Conservation (phyloP, 2,888 invertebrate species). For the Philopedon plagiatum region DNA sequence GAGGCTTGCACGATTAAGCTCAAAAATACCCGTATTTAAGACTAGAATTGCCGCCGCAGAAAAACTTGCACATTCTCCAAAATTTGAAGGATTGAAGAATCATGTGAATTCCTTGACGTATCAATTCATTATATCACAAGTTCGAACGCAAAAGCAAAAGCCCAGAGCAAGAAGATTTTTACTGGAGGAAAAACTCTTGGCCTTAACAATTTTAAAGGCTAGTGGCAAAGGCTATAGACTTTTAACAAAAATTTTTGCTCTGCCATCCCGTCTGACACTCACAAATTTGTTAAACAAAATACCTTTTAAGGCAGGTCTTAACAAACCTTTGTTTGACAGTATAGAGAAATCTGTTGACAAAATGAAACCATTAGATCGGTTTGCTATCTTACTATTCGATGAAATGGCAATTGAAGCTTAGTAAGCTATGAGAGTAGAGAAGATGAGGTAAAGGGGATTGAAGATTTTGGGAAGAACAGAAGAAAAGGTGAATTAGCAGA, state of each 20-base stretch:
- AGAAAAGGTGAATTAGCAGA: neutral
- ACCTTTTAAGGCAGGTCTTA: conserved; percentile 21
- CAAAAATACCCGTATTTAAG: too few species aligned
- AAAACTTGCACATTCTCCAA: too few species aligned
- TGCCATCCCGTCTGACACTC: conserved; percentile 6
- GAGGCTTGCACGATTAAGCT: too few species aligned
- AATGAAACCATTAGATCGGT: neutral
- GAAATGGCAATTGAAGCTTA: conserved; percentile 4
- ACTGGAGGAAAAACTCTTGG: conserved; percentile 6
- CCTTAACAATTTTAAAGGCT: conserved; percentile 8
- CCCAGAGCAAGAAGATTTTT: conserved; percentile 18
- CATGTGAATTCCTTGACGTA: conserved; percentile 7
- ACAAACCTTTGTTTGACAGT: conserved; percentile 10
- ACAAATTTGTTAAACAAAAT: conserved; percentile 6
- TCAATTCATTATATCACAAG: conserved; percentile 21
- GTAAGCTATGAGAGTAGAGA: neutral
- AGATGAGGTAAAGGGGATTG: neutral
- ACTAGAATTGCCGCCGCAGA: too few species aligned
- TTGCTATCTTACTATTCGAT: conserved; percentile 15
- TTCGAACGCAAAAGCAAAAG: neutral
- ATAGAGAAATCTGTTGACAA: conserved; percentile 4
- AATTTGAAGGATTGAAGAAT: too few species aligned
- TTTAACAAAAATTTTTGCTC: conserved; percentile 13
- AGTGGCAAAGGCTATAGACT: conserved; percentile 28
- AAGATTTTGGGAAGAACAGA: neutral